phyloP scores from a whole-genome alignment of 2,113 vertebrate genomes.

The Dipodomys ordii region DNA sequence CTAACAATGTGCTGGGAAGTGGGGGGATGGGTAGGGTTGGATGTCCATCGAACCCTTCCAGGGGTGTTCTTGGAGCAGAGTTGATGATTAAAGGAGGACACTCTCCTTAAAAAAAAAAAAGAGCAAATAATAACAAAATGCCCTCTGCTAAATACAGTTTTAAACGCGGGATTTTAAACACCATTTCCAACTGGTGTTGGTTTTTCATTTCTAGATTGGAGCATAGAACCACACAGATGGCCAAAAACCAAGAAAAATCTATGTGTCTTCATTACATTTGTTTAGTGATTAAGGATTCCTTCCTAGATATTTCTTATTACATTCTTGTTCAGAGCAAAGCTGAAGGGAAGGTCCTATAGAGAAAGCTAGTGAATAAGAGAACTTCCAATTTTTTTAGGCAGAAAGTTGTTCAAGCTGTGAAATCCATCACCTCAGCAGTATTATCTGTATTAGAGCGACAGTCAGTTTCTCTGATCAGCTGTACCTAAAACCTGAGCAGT shows the following conservation, averaged over 20 bases:
- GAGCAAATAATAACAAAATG: neutral
- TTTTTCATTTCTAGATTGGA: slow-evolving; percentile 73
- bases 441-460: slow-evolving; percentile 30
- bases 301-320: slow-evolving; percentile 76
- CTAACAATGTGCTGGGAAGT: neutral
- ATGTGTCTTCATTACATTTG: slow-evolving; percentile 77
- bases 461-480: neutral
- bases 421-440: neutral
- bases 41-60: neutral
- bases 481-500: neutral
- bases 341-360: neutral
- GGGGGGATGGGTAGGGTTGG: neutral
- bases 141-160: neutral
- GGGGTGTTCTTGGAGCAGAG: neutral
- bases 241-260: slow-evolving; percentile 79
- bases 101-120: neutral
- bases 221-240: slow-evolving; percentile 55
- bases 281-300: slow-evolving; percentile 76
- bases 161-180: neutral
- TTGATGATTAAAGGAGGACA: neutral
- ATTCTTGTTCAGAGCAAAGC: slow-evolving; percentile 46
- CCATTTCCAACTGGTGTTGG: neutral
- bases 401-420: slow-evolving; percentile 43
- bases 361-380: neutral
- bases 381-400: neutral